Evolutionary conservation across 1,140 invertebrate species (phyloP).

Genomic region (Pseudachorutes palmiensis): DNA sequence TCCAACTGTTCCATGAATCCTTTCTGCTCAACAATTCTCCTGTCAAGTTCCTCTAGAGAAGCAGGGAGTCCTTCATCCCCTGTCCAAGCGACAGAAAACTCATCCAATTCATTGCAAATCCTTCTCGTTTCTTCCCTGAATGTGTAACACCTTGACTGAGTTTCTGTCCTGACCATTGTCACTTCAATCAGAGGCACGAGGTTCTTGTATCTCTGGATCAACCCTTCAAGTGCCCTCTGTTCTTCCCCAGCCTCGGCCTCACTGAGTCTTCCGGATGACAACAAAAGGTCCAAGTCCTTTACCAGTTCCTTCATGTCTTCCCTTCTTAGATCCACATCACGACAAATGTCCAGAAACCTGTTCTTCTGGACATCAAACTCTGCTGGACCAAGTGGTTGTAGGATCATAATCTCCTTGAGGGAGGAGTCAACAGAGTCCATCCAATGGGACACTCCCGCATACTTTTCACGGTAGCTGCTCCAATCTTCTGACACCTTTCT

Average conservation of each 20-base stretch:
- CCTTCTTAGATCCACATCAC: conserved; percentile 75
- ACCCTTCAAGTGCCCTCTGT: conserved; percentile 68
- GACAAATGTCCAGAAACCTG: conserved; percentile 81
- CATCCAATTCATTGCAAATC: conserved; percentile 61
- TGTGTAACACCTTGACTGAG: conserved; percentile 83
- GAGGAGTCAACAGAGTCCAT: conserved; percentile 76
- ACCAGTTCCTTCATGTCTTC: conserved; percentile 93
- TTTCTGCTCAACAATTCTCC: conserved; percentile 68
- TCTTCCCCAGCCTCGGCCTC: conserved; percentile 67
- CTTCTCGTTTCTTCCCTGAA: conserved; percentile 79
- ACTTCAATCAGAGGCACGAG: conserved; percentile 85
- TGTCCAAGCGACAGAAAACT: conserved; percentile 62
- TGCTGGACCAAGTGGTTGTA: conserved; percentile 70
- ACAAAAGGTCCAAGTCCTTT: conserved; percentile 74
- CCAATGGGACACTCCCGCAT: conserved; percentile 69
- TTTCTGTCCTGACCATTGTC: conserved; percentile 82
- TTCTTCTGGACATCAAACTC: conserved; percentile 81
- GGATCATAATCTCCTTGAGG: conserved; percentile 69
- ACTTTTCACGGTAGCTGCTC: conserved; percentile 72
- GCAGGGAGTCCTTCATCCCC: conserved; percentile 56
- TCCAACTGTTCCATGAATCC: conserved; percentile 70
- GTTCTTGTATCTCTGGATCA: conserved; percentile 79
- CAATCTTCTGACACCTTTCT: conserved; percentile 81
- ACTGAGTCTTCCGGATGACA: conserved; percentile 68
- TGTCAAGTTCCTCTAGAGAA: conserved; percentile 62